Evolutionary conservation across 2,797 vertebrate genomes (phyloP), one percentile per base, ranked within the genome.

Genomic region (Pempheris klunzingeri): DNA sequence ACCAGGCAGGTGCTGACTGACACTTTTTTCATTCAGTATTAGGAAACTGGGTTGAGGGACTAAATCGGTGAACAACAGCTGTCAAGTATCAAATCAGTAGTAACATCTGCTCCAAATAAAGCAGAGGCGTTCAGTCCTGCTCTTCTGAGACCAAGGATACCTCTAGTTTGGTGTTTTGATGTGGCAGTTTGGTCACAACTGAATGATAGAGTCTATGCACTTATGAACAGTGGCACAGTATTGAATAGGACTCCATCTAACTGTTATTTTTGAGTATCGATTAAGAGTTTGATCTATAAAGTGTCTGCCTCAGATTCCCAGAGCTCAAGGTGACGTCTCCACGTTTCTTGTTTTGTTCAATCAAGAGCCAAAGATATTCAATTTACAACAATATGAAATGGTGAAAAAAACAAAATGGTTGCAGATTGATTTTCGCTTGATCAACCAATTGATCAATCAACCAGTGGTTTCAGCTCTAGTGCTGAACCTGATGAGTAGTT

Each of bases 51-150:
- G 26, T 59, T 5, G 15, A 38, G n/a, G n/a, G 55, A 44, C 5
- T 60, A 30, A n/a, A 68, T 54, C 26, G 12, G 18, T 57, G 53
- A 43, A 17, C 36, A 57, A 28, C 49, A 43, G 38, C 39, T 62
- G 38, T 64, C 8, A 11, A 22, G 9, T 1, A 20, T 52, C 52
- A 39, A 49, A 22, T 43, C 55, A 10, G 62, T 12, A 26, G 24
- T n/a, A 59, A 59, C 52, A 63, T 74, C 62, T 49, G 61, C 41
- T 70, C 22, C n/a, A 26, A 11, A 61, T 61, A 36, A 50, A 26
- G 2, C 60, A 5, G 49, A 1, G 0, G 30, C 8, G 2, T 38
- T 65, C 44, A 52, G 0, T 4, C 22, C 28, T 28, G 28, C 36
- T 64, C 22, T 58, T 44, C n/a, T 44, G 7, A 38, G 46, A 38